Evolutionary conservation across 2,888 invertebrate species (phyloP).

Genomic region (Rugalucina vietnamica): DNA sequence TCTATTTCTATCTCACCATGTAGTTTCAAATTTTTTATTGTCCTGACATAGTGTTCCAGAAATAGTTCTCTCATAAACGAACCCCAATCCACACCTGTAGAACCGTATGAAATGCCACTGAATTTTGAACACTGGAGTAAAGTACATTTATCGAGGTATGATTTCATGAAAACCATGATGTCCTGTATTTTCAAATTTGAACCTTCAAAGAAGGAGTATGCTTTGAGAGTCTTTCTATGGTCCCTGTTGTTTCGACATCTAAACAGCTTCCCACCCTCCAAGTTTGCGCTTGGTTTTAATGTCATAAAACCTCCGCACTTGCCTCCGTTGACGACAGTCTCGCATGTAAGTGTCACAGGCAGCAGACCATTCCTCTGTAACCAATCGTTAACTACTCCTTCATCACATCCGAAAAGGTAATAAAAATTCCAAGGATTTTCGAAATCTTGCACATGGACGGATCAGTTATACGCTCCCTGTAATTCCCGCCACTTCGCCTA

Average conservation of each 20-base stretch:
- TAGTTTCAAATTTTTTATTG: neutral
- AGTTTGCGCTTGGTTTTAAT: neutral
- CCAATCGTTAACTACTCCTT: neutral
- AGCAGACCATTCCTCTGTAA: neutral
- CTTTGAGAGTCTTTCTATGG: neutral
- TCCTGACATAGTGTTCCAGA: neutral
- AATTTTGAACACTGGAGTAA: neutral
- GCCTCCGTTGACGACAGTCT: neutral
- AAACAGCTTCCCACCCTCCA: neutral
- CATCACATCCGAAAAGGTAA: neutral
- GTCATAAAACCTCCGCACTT: neutral
- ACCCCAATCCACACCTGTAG: neutral
- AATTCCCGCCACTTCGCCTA: conserved; percentile 1
- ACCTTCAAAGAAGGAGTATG: neutral
- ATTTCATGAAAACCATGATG: neutral
- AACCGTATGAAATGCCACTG: neutral
- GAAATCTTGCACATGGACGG: neutral
- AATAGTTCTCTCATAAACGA: conserved; percentile 1
- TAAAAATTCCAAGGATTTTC: conserved; percentile 3
- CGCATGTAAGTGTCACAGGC: neutral
- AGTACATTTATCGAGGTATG: neutral
- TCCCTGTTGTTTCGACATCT: neutral
- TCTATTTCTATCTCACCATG: neutral
- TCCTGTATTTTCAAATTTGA: neutral
- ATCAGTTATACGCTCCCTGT: neutral